A percentile compares a stretch with the other conserved stretches of the same genome.
Conservation (phyloP, 2,888 invertebrate genomes). For the Apamea epomidion region DNA sequence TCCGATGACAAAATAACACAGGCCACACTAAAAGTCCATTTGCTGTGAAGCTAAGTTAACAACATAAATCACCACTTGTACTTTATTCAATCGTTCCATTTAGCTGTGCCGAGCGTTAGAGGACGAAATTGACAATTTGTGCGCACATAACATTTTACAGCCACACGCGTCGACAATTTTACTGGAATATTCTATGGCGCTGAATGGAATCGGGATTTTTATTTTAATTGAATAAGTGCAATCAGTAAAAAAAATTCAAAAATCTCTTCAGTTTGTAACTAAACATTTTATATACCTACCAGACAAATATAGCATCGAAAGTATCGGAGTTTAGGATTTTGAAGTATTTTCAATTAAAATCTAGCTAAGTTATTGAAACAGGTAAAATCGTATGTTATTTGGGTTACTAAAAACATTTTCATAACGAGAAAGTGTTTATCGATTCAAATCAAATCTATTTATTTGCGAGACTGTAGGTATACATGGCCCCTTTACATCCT, state of each 20-base stretch:
- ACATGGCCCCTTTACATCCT: too few species aligned
- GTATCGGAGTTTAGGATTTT: background rate
- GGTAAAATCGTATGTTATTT: too few species aligned
- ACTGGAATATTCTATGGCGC: conserved; percentile 32
- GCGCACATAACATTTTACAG: conserved; percentile 36
- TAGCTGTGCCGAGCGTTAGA: conserved; percentile 24
- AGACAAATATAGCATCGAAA: background rate
- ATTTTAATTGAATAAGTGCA: conserved; percentile 14
- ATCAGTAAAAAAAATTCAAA: background rate
- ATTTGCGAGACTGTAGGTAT: too few species aligned
- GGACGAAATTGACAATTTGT: conserved; percentile 72
- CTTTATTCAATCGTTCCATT: conserved; percentile 43
- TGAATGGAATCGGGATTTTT: conserved; percentile 9
- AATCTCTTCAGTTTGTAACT: background rate
- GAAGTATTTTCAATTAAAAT: background rate
- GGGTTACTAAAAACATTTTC: background rate
- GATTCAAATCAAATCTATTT: too few species aligned
- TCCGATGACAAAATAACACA: background rate
- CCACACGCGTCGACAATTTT: conserved; percentile 57
- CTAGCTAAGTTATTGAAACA: too few species aligned
- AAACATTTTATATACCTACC: background rate
- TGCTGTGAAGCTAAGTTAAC: background rate
- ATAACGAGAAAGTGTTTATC: too few species aligned
- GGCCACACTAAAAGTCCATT: background rate
- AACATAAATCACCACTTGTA: conserved; percentile 29